Base-by-base conservation (phyloP, 1,140 invertebrate species). In the Ylistrum balloti region DNA sequence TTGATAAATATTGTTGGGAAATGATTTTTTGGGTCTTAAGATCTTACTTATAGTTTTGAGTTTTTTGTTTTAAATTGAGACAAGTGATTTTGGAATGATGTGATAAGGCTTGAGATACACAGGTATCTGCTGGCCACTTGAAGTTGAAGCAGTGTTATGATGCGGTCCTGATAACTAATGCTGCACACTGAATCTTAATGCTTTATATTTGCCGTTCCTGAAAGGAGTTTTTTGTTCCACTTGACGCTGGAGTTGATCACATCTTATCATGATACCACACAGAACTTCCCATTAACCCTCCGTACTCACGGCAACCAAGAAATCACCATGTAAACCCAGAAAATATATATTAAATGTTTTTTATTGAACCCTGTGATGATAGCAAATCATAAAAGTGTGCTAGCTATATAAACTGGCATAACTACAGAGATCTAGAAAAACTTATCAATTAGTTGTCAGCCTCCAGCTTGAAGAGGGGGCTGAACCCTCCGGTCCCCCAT, bases 41-140 rank as follows among this genome's bases (percentile, higher is more conserved):
- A 74, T 1, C 56, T 74, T 74, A 74, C 28, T 74, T 74, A n/a
- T 74, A 74, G 56, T 74, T 74, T 74, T n/a, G 5, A 28, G 56
- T 74, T 74, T 74, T n/a, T 74, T 74, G 56, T 74, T 74, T 74
- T 74, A 74, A 74, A 74, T 74, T n/a, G 56, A 74, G 56, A 74
- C 56, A 74, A 74, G 56, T 74, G 56, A 74, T 74, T 74, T 74
- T 74, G 17, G 56, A 74, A 74, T 74, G 56, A 28, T n/a, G 56
- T n/a, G 56, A 74, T 74, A 74, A 74, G 3, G 56, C n/a, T 2
- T 7, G 28, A 74, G 56, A 74, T 74, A 74, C n/a, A 5, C 22
- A n/a, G 56, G 56, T 74, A 74, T 28, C 56, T 74, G 2, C 22
- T 1, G n/a, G 5, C 22, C 28, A 74, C 56, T 74, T 74, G 56